Percentiles rank a stretch among this genome's conserved stretches.
Conservation (phyloP, 2,113 vertebrate genomes). For the Platysternon megacephalum region DNA sequence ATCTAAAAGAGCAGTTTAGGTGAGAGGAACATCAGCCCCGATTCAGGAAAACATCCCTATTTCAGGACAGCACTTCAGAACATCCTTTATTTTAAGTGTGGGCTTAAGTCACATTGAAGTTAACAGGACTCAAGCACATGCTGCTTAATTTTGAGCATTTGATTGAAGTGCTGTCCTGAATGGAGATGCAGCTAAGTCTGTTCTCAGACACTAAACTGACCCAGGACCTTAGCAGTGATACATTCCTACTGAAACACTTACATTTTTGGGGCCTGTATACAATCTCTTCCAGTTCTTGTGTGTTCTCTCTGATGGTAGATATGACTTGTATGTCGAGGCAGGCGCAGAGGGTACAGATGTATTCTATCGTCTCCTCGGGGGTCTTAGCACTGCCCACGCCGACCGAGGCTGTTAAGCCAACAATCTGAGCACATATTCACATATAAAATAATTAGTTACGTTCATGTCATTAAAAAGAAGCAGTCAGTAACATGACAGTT, state of each 20-base stretch:
- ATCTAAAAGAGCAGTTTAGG: neutral
- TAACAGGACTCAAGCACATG: neutral
- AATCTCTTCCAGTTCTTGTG: slow-evolving; percentile 74
- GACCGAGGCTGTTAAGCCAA: slow-evolving; percentile 85
- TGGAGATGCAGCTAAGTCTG: neutral
- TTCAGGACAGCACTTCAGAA: neutral
- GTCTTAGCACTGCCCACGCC: slow-evolving; percentile 79
- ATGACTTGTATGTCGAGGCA: slow-evolving; percentile 79
- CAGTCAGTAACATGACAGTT: accelerated
- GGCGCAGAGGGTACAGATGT: slow-evolving; percentile 82
- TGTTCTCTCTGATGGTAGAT: slow-evolving; percentile 79
- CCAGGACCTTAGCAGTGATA: neutral
- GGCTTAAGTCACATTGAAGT: neutral
- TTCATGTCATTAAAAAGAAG: neutral
- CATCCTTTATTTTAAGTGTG: neutral
- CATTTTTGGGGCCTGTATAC: slow-evolving; percentile 78
- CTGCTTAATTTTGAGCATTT: neutral
- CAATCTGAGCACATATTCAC: slow-evolving; percentile 70
- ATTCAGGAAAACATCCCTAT: neutral
- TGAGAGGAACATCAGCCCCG: neutral
- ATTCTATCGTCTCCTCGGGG: slow-evolving; percentile 30
- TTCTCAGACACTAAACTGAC: neutral
- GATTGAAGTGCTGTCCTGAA: neutral
- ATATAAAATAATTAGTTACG: neutral
- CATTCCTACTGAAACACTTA: slow-evolving; percentile 19